Base-by-base conservation (phyloP, 1,140 invertebrate genomes). In the Dolichoris vasculosae region DNA sequence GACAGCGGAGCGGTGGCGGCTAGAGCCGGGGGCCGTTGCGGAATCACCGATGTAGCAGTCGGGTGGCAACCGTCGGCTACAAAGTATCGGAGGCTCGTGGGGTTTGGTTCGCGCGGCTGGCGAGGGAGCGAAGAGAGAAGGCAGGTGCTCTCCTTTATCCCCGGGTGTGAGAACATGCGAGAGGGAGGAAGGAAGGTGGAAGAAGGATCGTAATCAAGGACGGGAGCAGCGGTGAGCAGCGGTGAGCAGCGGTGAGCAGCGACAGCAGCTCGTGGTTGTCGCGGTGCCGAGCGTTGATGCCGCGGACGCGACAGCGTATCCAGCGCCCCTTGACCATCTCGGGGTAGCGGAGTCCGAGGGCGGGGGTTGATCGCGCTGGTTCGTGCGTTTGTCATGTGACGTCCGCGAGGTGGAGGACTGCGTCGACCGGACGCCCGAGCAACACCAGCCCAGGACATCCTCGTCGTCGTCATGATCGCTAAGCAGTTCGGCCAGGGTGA, bases 401-500 rank as follows among this genome's bases (percentile, higher is more conserved):
- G 59, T 55, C 82, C 59, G 40, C 46, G 73, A 40, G 43, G 59
- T 55, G 13, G 51, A 43, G 15, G 35, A 1, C 55, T 9, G 23
- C 55, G 55, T 1, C 55, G 23, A 59, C 23, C 55, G 55, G 3
- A 26, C 55, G 23, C 2, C n/a, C 59, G 59, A 7, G 7, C 59
- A 26, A 26, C 35, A 35, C 17, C 38, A n/a, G 32, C 23, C 23
- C 67, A 13, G 73, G 83, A 38, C 35, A 13, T 7, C 38, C 69
- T 40, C 20, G 83, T 82, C 83, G 87, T 71, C 86, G 88, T 89
- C 90, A 91, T 92, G 91, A 89, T 92, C 89, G 89, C 90, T 85
- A 92, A 92, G 88, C 90, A 92, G 87, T 91, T 92, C 82, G 87
- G 88, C 83, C 91, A 92, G 91, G 91, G 91, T 92, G 88, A 92